Base-by-base conservation (phyloP, 2,113 vertebrate species). In the Hippocampus abdominalis region DNA sequence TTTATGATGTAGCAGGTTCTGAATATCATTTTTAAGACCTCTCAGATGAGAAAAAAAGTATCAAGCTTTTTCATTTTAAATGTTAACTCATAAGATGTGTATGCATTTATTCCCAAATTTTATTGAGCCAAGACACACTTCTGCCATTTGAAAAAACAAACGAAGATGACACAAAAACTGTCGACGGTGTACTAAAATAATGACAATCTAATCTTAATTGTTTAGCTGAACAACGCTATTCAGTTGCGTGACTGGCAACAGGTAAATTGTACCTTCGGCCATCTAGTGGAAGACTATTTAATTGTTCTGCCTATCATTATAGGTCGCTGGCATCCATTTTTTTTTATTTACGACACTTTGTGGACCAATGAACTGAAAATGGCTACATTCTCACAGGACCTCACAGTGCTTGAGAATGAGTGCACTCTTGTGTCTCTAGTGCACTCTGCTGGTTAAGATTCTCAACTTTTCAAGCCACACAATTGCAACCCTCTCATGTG, bases 371-470 rank as follows among this genome's bases (percentile, higher is more conserved):
- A 53, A n/a, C 6, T 53, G 21, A 53, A 53, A 53, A n/a, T 53
- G 51, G 51, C 16, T 16, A 8, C 29, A 18, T 32, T 32, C 57
- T 32, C 57, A 32, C 12, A 59, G 15, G 57, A 32, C 10, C 13
- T 59, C 23, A 6, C 25, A 11, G 13, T 29, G 21, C 7, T n/a
- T 59, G 6, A 27, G 21, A 25, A 64, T 64, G 9, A 13, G 21
- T 42, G 21, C 21, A 64, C 12, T 11, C 10, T 57, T 59, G 46
- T 69, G 36, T 67, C 57, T 81, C 69, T 86, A 10, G 78, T 87
- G 87, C 86, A 86, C 81, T 83, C 87, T 20, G 2, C 74, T 88
- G 86, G 84, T 46, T 53, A 42, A 57, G 16, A 62, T 23, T 68
- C 25, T 53, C 56, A 2, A 5, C 9, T 1, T 5, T 5, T 32